Conservation (phyloP, 2,113 vertebrate species). For the Vireo altiloquus region DNA sequence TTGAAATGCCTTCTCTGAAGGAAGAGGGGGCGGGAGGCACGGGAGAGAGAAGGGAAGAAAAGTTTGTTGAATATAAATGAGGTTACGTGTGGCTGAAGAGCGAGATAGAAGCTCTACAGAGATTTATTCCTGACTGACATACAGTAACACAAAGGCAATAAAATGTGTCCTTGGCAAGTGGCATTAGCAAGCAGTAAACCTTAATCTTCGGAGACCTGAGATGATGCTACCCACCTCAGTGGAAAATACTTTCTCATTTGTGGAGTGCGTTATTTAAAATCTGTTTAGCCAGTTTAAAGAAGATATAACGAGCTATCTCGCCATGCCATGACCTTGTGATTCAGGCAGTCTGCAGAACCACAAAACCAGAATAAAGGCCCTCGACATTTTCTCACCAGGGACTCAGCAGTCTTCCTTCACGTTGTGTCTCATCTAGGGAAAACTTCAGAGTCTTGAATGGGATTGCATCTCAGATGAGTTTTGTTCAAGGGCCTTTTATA, state of each 20-base stretch:
- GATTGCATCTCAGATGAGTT: background rate
- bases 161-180: conserved; percentile 60
- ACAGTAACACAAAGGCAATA: conserved; percentile 66
- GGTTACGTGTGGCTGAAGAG: conserved; percentile 61
- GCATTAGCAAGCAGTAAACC: conserved; percentile 38
- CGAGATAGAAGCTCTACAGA: conserved; percentile 59
- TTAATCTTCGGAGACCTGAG: background rate
- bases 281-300: background rate
- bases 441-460: background rate
- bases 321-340: background rate
- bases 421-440: background rate
- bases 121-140: conserved; percentile 69
- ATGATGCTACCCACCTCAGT: background rate
- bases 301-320: background rate
- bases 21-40: conserved; percentile 60
- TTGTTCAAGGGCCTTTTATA: background rate
- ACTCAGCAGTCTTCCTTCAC: background rate
- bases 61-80: conserved; percentile 78
- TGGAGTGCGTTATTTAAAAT: background rate
- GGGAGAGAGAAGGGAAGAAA: conserved; percentile 35
- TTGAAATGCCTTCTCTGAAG: conserved; percentile 75
- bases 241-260: background rate
- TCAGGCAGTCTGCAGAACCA: background rate
- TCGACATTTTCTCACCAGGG: background rate
- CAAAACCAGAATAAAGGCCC: background rate